A percentile compares a stretch with the other conserved stretches of the same genome.
These are phyloP conservation scores for Hycleus cichorii DNA, from an alignment of 1,140 invertebrate species.

Conservation along the genomic window DNA sequence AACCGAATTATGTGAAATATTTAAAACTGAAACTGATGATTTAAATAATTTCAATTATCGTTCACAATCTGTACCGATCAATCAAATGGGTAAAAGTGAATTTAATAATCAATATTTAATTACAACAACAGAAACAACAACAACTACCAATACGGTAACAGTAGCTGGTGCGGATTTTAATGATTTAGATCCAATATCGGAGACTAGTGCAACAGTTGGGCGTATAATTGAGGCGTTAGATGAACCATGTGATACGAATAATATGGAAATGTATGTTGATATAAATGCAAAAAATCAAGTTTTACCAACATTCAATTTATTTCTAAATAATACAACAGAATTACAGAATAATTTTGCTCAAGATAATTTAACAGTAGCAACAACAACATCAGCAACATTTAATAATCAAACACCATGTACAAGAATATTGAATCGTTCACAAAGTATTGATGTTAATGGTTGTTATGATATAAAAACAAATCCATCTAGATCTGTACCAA, in stretches of 20 bases:
- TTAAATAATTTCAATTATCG: conserved; percentile 40
- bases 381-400: conserved; percentile 41
- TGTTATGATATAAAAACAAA: conserved; percentile 27
- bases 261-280: conserved; percentile 34
- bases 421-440: conserved; percentile 26
- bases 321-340: conserved; percentile 60
- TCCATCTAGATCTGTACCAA: conserved; percentile 54
- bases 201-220: conserved; percentile 23
- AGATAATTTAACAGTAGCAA: conserved; percentile 44
- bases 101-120: conserved; percentile 35
- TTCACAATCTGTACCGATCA: conserved; percentile 66
- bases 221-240: conserved; percentile 27
- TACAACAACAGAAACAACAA: conserved; percentile 16
- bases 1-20: conserved; percentile 49
- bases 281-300: conserved; percentile 18
- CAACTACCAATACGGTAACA: neutral
- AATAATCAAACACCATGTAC: neutral
- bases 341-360: conserved; percentile 26
- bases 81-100: conserved; percentile 49
- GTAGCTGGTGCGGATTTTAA: conserved; percentile 17
- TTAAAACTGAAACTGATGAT: conserved; percentile 41
- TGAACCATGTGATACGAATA: conserved; percentile 24
- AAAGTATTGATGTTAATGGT: conserved; percentile 30
- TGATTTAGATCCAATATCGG: conserved; percentile 22
- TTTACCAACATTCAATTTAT: conserved; percentile 43